phyloP scores from a whole-genome alignment of 2,113 vertebrate genomes.

The Tichodroma muraria region DNA sequence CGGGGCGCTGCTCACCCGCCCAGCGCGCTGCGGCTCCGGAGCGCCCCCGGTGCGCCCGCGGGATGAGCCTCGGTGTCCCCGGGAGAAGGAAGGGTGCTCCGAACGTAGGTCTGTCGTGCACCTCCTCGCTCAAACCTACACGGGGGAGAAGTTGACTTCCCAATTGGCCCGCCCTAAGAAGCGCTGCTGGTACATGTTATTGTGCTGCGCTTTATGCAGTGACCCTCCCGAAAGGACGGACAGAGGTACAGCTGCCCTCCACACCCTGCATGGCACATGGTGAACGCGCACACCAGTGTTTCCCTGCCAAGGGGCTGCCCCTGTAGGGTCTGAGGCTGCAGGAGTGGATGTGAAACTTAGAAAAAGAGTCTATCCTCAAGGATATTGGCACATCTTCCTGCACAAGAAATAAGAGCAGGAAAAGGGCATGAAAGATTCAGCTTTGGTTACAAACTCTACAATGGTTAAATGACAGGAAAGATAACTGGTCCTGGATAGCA shows the following conservation, averaged over 20 bases:
- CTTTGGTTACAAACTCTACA: not conserved
- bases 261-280: accelerated
- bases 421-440: not conserved
- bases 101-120: no score
- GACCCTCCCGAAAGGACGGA: not conserved
- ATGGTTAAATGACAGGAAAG: not conserved
- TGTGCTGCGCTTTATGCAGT: not conserved
- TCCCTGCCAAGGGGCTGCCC: not conserved
- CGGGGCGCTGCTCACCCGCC: not conserved
- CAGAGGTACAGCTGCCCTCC: no score
- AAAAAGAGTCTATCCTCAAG: not conserved
- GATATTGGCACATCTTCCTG: not conserved
- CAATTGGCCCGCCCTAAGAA: not conserved
- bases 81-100: no score
- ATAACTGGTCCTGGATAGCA: not conserved
- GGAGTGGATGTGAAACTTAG: not conserved
- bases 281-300: accelerated
- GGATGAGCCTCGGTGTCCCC: not conserved
- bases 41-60: no score
- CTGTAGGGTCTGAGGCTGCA: not conserved
- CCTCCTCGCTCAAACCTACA: not conserved
- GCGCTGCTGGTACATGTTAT: not conserved
- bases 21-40: not conserved
- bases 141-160: not conserved
- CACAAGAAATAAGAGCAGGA: not conserved